A percentile compares a stretch with the other conserved stretches of the same genome.
Conservation (phyloP, 2,888 invertebrate species). For the Sialis fuliginosa region DNA sequence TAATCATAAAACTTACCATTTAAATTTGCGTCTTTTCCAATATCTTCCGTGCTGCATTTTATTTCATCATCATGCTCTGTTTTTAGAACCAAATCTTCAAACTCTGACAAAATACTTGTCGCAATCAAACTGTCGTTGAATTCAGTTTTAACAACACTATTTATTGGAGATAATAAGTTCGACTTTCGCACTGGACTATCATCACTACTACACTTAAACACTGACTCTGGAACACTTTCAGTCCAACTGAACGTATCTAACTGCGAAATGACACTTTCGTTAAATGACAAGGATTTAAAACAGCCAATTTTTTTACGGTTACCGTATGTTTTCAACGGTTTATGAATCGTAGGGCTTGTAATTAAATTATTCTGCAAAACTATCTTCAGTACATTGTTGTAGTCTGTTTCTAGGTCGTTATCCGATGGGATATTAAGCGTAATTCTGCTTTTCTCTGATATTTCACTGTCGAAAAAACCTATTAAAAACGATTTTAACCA, state of each 20-base stretch:
- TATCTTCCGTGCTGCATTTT: too few species aligned
- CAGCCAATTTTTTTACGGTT: conserved; percentile 16
- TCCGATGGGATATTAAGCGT: conserved; percentile 11
- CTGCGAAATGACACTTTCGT: conserved; percentile 8
- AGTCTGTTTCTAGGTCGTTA: conserved; percentile 6
- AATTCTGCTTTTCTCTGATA: not conserved
- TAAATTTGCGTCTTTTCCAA: too few species aligned
- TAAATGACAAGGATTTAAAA: conserved; percentile 13
- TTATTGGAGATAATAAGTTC: too few species aligned
- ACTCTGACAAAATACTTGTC: too few species aligned
- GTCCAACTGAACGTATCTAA: conserved; percentile 8
- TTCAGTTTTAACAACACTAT: too few species aligned
- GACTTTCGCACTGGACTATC: not conserved
- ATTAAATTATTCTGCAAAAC: conserved; percentile 11
- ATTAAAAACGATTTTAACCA: too few species aligned
- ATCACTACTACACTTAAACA: conserved; percentile 5
- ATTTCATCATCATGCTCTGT: too few species aligned
- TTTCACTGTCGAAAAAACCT: not conserved
- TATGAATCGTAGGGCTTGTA: conserved; percentile 8
- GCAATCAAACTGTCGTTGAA: too few species aligned
- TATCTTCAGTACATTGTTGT: conserved; percentile 15
- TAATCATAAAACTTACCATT: too few species aligned
- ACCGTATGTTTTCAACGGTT: conserved; percentile 16
- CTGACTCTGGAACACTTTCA: conserved; percentile 1
- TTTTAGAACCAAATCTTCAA: too few species aligned